Evolutionary conservation across 2,888 invertebrate species (phyloP), one percentile per base, ranked within the genome.

Genomic region (Phyto melanocephala): DNA sequence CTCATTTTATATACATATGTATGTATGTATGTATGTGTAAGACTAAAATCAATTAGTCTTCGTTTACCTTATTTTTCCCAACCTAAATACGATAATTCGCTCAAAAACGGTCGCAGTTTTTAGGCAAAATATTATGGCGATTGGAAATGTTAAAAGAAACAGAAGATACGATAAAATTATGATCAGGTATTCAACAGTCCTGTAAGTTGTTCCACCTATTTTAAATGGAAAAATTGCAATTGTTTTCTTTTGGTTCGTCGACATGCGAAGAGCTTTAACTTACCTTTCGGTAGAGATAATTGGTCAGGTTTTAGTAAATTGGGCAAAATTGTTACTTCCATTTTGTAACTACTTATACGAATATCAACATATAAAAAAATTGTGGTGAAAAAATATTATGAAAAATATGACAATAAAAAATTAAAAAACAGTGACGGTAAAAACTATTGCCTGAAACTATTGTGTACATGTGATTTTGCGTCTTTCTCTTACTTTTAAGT

Each of bases 11-110:
- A 11, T 37, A 13, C 7, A 17, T 13, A n/a, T n/a, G n/a, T n/a
- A n/a, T n/a, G n/a, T n/a, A n/a, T n/a, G n/a, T n/a, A n/a, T n/a
- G n/a, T n/a, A n/a, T n/a, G n/a, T n/a, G n/a, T n/a, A n/a, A n/a
- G n/a, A n/a, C n/a, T n/a, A 40, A 20, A 20, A 20, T 56, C 22
- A 1, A 1, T 11, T 13, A 5, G 22, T 0, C 0, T 20, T 22
- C 35, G 13, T 37, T 45, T 79, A 87, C 71, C 87, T 86, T 20
- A 90, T 65, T 8, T 88, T 87, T 0, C 94, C 94, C 86, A 94
- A 90, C 0, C 94, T 92, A 88, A 94, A 93, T 71, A 94, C 92
- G 10, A 94, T 93, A 52, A 92, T 92, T 85, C 94, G 90, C 86
- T 93, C 93, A 87, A 93, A 94, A 86, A 94, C 93, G 75, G 92